Conservation (phyloP, 2,888 invertebrate species). For the Erynnis tages region DNA sequence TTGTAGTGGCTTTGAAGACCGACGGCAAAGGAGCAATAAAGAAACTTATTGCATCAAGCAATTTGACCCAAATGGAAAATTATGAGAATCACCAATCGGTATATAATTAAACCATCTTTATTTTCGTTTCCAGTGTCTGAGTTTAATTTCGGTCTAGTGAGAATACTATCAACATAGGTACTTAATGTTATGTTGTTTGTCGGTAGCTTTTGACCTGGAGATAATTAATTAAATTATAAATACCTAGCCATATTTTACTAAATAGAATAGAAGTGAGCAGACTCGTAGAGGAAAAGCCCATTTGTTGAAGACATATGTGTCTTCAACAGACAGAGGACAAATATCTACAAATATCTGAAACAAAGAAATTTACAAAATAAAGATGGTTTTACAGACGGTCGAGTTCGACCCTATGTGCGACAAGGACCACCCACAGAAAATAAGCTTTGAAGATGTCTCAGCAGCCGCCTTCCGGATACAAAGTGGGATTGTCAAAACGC, state of each 20-base stretch:
- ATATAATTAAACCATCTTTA: not conserved
- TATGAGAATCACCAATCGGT: conserved; percentile 29
- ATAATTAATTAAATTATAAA: not conserved
- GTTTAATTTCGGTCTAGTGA: not conserved
- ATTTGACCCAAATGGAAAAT: conserved; percentile 25
- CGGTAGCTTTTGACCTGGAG: not conserved
- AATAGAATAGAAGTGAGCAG: too few species aligned
- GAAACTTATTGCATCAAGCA: not conserved
- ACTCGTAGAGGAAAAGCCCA: too few species aligned
- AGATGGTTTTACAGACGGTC: conserved; percentile 70
- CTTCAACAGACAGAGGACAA: too few species aligned
- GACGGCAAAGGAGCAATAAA: not conserved
- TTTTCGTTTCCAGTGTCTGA: not conserved
- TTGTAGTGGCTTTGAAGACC: not conserved
- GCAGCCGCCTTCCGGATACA: conserved; percentile 94
- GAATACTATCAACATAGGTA: too few species aligned
- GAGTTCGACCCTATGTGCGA: conserved; percentile 83
- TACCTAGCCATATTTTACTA: too few species aligned
- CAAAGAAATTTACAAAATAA: conserved; percentile 22
- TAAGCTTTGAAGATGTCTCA: conserved; percentile 92
- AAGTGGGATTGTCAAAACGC: conserved; percentile 90
- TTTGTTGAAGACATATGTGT: too few species aligned
- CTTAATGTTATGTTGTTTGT: not conserved
- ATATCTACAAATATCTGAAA: not conserved
- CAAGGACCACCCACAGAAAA: conserved; percentile 84